Base-by-base conservation (phyloP, 1,140 invertebrate genomes). In the Heterodera schachtii region DNA sequence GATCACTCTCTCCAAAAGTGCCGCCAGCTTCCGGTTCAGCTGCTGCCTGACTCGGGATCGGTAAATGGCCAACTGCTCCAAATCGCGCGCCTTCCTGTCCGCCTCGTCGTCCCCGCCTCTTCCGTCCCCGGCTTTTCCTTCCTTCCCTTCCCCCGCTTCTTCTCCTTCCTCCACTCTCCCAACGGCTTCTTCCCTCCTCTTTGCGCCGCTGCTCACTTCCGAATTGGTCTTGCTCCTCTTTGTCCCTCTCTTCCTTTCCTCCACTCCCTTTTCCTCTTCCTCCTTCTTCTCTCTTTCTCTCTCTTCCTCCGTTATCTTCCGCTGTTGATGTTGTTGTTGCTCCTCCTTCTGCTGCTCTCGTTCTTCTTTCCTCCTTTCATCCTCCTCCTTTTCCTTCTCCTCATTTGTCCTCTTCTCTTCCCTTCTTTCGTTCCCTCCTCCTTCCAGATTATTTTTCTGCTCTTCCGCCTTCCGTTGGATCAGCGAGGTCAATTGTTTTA, bases 401-500 rank as follows among this genome's bases (percentile, higher is more conserved):
- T 73, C 44, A 13, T n/a, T 81, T 8, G 31, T 41, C 73, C 57
- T 16, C 49, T 81, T 71, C 44, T n/a, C 16, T 13, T 52, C 47
- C 16, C 44, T 49, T 2, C 70, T 57, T 82, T 46, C 47, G 43
- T 82, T 9, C 21, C 77, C 8, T 70, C 11, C 21, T 8, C 7
- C 31, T 73, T 49, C 57, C 19, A 60, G 57, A 41, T 69, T 31
- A 31, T 31, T 69, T 57, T 66, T 70, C 73, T 16, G 79, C 11
- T 46, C 44, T n/a, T n/a, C 44, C 52, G 60, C 60, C 31, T 78
- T 83, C 44, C 67, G 82, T 57, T 83, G 82, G 69, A 83, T 83
- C 3, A 83, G 44, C 44, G 73, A 80, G 44, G 82, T 83, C 47
- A 83, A 69, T 21, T 83, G 82, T n/a, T 77, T 74, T n/a, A 83